These are phyloP conservation scores for Trichogramma dendrolimi DNA, from an alignment of 2,888 invertebrate species.

Conservation along the genomic window DNA sequence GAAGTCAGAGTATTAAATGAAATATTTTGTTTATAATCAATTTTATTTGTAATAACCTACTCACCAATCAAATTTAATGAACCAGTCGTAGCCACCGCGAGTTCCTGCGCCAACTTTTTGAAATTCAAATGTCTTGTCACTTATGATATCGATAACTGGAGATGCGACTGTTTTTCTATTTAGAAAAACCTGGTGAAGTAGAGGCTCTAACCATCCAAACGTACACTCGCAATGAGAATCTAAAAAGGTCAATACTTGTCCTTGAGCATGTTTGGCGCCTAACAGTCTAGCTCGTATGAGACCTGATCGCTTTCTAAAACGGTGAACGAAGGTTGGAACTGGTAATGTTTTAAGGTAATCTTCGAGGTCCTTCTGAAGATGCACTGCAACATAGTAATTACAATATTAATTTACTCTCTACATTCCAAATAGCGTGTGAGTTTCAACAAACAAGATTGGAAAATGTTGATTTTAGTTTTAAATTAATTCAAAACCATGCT, in stretches of 20 bases:
- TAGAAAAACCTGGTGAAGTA: conserved; percentile 63
- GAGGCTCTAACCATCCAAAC: conserved; percentile 74
- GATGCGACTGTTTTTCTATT: conserved; percentile 67
- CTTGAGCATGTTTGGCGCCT: conserved; percentile 69
- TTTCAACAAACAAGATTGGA: no score
- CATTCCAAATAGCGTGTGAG: no score
- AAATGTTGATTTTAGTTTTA: no score
- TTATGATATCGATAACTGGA: conserved; percentile 90
- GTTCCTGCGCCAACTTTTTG: conserved; percentile 37
- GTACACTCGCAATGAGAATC: conserved; percentile 94
- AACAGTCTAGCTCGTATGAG: conserved; percentile 76
- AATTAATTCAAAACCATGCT: no score
- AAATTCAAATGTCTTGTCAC: conserved; percentile 93
- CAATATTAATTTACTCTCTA: no score
- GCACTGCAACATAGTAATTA: conserved; percentile 52
- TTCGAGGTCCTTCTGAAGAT: conserved; percentile 60
- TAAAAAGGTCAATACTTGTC: conserved; percentile 79
- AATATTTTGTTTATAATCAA: no score
- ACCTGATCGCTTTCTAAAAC: conserved; percentile 68
- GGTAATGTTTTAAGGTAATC: conserved; percentile 62
- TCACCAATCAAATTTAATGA: no score
- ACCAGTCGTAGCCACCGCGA: no score
- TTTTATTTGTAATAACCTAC: no score
- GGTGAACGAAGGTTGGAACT: conserved; percentile 62
- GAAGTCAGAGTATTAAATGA: no score